Conservation (phyloP, 1,140 invertebrate species). For the Eciton burchellii region DNA sequence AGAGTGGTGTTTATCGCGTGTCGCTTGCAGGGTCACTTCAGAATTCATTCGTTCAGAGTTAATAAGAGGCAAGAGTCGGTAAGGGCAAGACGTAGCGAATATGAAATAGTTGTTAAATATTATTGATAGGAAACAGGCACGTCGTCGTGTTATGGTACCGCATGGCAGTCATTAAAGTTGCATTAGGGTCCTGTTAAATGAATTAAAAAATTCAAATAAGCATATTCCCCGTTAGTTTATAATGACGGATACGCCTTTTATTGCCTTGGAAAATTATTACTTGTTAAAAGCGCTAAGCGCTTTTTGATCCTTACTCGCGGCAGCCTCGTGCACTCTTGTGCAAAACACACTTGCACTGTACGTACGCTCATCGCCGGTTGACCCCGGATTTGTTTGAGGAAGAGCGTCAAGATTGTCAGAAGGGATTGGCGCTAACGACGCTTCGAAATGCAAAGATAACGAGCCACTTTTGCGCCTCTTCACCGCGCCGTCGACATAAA, state of each 20-base stretch:
- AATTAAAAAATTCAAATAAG: neutral
- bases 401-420: conserved; percentile 61
- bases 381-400: conserved; percentile 62
- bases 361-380: conserved; percentile 33
- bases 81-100: too few species aligned
- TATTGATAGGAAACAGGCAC: too few species aligned
- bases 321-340: neutral
- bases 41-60: neutral
- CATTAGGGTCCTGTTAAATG: too few species aligned
- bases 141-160: too few species aligned
- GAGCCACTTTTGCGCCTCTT: conserved; percentile 72
- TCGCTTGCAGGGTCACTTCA: neutral
- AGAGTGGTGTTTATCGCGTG: neutral
- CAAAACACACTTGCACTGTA: neutral
- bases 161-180: too few species aligned
- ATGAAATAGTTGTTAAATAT: too few species aligned
- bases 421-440: conserved; percentile 70
- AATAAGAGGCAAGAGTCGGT: too few species aligned
- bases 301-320: neutral
- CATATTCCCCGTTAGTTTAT: conserved; percentile 15
- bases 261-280: neutral
- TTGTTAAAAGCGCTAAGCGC: conserved; percentile 4
- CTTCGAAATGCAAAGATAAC: conserved; percentile 65
- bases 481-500: conserved; percentile 59
- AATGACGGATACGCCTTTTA: conserved; percentile 4